phyloP scores from a whole-genome alignment of 1,140 invertebrate species.

The Hylaeus volcanicus region DNA sequence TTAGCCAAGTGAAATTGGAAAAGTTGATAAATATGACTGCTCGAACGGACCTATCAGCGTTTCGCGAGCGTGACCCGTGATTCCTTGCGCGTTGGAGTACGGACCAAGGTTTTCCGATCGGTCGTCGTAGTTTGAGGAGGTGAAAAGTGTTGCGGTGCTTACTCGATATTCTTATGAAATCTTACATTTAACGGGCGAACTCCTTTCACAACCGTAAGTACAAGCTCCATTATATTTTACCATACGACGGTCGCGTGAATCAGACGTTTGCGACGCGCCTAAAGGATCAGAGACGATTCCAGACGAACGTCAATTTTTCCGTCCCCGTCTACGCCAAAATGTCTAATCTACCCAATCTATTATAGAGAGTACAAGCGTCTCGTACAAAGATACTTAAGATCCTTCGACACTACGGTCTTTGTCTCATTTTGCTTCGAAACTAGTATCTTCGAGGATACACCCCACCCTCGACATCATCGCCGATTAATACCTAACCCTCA shows the following conservation, averaged over 20 bases:
- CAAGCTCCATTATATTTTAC: background rate
- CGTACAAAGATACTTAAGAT: background rate
- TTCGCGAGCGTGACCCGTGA: slow-evolving; percentile 55
- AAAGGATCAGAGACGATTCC: slow-evolving; percentile 44
- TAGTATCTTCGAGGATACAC: slow-evolving; percentile 1
- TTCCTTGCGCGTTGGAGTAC: slow-evolving; percentile 58
- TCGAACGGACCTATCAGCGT: slow-evolving; percentile 57
- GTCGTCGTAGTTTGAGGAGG: slow-evolving; percentile 47
- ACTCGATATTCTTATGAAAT: slow-evolving; percentile 68
- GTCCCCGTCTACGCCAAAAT: slow-evolving; percentile 54
- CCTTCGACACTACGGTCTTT: background rate
- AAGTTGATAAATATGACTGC: slow-evolving; percentile 32
- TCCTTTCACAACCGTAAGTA: slow-evolving; percentile 67
- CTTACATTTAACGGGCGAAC: slow-evolving; percentile 61
- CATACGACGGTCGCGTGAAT: background rate
- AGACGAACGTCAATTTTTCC: slow-evolving; percentile 62
- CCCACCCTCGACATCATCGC: background rate
- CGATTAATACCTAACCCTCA: slow-evolving; percentile 58
- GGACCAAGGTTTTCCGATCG: slow-evolving; percentile 52
- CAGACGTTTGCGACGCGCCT: slow-evolving; percentile 35
- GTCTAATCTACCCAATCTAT: slow-evolving; percentile 41
- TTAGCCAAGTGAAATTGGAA: slow-evolving; percentile 21
- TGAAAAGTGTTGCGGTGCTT: slow-evolving; percentile 61
- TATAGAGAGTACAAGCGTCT: background rate
- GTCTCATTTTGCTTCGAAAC: background rate